phyloP scores from a whole-genome alignment of 2,113 vertebrate species.

The Coptodon bakossiorum region DNA sequence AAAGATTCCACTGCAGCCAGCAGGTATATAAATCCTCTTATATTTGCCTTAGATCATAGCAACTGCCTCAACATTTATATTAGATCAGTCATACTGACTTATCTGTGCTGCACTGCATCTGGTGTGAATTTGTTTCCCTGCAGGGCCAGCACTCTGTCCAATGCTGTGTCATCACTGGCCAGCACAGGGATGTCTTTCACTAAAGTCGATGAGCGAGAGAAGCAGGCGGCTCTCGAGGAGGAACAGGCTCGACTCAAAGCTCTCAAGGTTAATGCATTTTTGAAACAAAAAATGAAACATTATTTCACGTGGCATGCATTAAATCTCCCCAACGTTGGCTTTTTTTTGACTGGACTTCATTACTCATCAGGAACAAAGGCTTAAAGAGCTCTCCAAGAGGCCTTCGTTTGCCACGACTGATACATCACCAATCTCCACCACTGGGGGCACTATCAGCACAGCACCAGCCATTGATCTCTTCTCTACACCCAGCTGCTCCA shows the following conservation, averaged over 20 bases:
- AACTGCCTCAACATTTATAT: background rate
- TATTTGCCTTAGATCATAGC: background rate
- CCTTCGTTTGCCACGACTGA: conserved; percentile 91
- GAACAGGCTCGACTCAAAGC: conserved; percentile 96
- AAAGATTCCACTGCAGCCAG: conserved; percentile 97
- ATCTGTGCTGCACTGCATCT: background rate
- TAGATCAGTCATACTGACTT: background rate
- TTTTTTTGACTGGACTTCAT: background rate
- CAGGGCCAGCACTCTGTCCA: conserved; percentile 96
- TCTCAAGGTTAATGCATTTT: conserved; percentile 80
- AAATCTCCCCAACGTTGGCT: background rate
- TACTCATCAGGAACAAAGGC: conserved; percentile 84
- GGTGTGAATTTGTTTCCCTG: background rate
- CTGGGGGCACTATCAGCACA: conserved; percentile 87
- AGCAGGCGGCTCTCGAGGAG: conserved; percentile 97
- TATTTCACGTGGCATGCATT: background rate
- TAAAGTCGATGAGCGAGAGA: conserved; percentile 97
- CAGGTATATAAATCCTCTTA: conserved; percentile 74
- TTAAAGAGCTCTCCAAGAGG: conserved; percentile 97
- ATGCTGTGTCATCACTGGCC: conserved; percentile 93
- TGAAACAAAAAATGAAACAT: background rate
- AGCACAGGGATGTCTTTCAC: conserved; percentile 97
- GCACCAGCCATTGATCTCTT: conserved; percentile 93
- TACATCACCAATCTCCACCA: conserved; percentile 90
- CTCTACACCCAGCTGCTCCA: conserved; percentile 93